These are phyloP conservation scores for Dryoscopus gambensis DNA, from an alignment of 2,113 vertebrate species.

Conservation along the genomic window DNA sequence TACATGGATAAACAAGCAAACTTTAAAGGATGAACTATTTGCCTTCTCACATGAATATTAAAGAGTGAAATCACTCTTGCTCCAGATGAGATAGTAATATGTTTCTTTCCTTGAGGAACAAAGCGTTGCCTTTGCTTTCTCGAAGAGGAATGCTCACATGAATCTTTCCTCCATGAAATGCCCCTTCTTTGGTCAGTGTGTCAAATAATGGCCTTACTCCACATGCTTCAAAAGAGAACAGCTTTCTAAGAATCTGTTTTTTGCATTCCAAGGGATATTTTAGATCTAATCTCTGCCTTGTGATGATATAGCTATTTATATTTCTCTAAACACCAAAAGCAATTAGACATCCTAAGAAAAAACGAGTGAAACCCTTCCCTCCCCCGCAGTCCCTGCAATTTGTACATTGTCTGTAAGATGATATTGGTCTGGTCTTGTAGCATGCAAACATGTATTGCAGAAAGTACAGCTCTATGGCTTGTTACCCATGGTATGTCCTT, in stretches of 20 bases:
- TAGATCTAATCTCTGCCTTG: background rate
- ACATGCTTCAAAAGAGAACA: background rate
- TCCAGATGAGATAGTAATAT: background rate
- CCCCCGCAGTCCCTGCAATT: background rate
- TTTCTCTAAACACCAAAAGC: background rate
- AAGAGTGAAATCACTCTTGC: background rate
- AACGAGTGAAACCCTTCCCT: background rate
- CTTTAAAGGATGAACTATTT: background rate
- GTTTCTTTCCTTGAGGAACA: background rate
- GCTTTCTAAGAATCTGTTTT: background rate
- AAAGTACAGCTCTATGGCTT: background rate
- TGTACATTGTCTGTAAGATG: background rate
- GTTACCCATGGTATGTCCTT: rapidly evolving
- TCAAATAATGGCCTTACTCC: background rate
- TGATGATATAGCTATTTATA: background rate
- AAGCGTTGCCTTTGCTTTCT: background rate
- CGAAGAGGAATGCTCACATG: background rate
- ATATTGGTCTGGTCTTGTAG: background rate
- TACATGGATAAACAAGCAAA: background rate
- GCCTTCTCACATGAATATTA: background rate
- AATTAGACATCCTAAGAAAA: background rate
- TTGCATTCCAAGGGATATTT: background rate
- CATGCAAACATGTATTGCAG: background rate
- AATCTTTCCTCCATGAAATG: background rate
- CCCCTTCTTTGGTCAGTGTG: background rate